Evolutionary conservation across 30 jellyfish, hydroid and myxozoan species (phyloP).

Genomic region (Sanderia malayensis): DNA sequence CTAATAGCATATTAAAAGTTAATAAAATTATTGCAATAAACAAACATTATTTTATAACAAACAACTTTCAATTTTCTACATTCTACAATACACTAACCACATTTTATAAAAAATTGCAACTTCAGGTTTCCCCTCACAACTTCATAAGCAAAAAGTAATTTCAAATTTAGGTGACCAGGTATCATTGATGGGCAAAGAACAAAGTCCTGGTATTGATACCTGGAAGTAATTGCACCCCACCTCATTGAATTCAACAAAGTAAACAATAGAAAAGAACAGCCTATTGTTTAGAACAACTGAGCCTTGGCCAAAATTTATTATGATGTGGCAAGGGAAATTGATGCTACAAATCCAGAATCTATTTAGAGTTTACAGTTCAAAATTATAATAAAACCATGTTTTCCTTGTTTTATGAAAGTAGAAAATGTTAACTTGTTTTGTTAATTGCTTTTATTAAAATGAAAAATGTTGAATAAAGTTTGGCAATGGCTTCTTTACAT

Average conservation of each 20-base stretch:
- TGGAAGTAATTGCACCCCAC: background rate
- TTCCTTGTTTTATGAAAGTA: background rate
- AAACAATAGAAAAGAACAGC: background rate
- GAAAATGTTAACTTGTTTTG: background rate
- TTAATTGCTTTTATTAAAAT: background rate
- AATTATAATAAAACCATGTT: background rate
- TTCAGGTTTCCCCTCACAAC: background rate
- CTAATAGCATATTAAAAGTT: background rate
- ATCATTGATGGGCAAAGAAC: background rate
- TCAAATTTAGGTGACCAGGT: background rate
- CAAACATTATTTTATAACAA: background rate
- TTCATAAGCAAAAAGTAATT: background rate
- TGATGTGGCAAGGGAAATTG: background rate
- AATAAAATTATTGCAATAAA: background rate
- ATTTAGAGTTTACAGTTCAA: background rate
- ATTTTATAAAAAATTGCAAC: background rate
- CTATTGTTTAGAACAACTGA: background rate
- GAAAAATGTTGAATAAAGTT: background rate
- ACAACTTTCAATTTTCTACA: background rate
- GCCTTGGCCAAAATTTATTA: background rate
- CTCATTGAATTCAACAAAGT: background rate
- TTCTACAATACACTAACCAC: background rate
- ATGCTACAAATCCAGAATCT: background rate
- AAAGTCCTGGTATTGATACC: constrained; percentile 1
- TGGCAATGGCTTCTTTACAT: background rate